These are phyloP conservation scores for Erynnis tages DNA, from an alignment of 2,888 invertebrate species.

Conservation along the genomic window DNA sequence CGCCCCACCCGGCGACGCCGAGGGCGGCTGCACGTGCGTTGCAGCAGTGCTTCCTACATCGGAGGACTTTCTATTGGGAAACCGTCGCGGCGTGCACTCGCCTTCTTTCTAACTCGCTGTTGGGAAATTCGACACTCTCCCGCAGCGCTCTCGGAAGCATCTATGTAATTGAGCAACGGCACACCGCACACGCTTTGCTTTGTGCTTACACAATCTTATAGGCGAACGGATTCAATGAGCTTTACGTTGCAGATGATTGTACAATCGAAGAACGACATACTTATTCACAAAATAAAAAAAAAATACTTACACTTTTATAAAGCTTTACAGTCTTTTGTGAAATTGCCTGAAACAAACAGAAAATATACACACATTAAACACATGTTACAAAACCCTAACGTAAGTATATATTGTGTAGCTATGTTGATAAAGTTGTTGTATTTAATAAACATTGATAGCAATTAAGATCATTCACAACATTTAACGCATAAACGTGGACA, in stretches of 20 bases:
- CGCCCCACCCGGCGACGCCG: conserved; percentile 50
- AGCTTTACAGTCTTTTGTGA: conserved; percentile 40
- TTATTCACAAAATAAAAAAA: not conserved
- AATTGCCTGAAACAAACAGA: conserved; percentile 48
- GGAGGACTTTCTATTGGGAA: conserved; percentile 80
- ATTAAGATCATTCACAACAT: no score
- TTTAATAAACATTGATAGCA: no score
- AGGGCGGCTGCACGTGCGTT: conserved; percentile 45
- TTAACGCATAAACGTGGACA: no score
- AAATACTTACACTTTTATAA: conserved; percentile 63
- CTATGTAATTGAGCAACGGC: conserved; percentile 69
- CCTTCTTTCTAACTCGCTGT: conserved; percentile 55
- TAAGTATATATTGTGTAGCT: no score
- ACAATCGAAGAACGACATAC: not conserved
- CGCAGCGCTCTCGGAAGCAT: conserved; percentile 67
- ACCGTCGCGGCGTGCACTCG: conserved; percentile 53
- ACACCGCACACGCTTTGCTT: conserved; percentile 50
- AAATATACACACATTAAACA: conserved; percentile 1
- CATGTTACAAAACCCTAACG: no score
- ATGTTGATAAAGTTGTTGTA: no score
- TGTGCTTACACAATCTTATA: conserved; percentile 60
- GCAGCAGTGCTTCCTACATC: conserved; percentile 71
- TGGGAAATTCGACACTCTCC: conserved; percentile 74
- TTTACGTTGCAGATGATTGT: not conserved
- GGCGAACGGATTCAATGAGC: conserved; percentile 3